Conservation (phyloP, 64 coral and sea anemone species). For the Montipora efflorescens region DNA sequence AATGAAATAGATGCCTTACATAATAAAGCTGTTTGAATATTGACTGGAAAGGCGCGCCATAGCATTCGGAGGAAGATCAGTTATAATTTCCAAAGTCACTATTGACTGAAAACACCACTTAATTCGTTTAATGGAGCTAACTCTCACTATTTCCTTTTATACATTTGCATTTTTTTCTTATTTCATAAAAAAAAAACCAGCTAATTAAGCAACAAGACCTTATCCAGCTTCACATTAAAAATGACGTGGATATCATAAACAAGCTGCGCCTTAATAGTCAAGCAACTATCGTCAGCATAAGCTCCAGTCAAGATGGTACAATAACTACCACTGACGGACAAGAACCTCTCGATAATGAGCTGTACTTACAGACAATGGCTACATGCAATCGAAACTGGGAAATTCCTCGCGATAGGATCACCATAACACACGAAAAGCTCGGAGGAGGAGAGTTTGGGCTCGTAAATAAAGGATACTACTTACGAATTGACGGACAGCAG, state of each 20-base stretch:
- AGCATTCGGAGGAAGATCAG: no score
- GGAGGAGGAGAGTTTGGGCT: slow-evolving; percentile 80
- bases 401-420: slow-evolving; percentile 57
- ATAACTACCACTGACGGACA: not conserved
- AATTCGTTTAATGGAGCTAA: no score
- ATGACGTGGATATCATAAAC: not conserved
- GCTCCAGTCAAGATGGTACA: not conserved
- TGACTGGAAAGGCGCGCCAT: no score
- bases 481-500: slow-evolving; percentile 65
- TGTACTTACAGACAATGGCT: slow-evolving; percentile 62
- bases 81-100: no score
- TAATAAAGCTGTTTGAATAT: no score
- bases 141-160: no score
- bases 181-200: not conserved
- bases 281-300: not conserved
- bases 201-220: not conserved
- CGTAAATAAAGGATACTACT: slow-evolving; percentile 77
- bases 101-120: no score
- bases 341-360: slow-evolving; percentile 35
- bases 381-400: slow-evolving; percentile 81
- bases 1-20: no score
- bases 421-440: slow-evolving; percentile 50
- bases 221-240: not conserved
- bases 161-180: not conserved
- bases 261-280: slow-evolving; percentile 5